Evolutionary conservation across 2,888 invertebrate genomes (phyloP), one percentile per base, ranked within the genome.

Genomic region (Drosophila bunnanda): DNA sequence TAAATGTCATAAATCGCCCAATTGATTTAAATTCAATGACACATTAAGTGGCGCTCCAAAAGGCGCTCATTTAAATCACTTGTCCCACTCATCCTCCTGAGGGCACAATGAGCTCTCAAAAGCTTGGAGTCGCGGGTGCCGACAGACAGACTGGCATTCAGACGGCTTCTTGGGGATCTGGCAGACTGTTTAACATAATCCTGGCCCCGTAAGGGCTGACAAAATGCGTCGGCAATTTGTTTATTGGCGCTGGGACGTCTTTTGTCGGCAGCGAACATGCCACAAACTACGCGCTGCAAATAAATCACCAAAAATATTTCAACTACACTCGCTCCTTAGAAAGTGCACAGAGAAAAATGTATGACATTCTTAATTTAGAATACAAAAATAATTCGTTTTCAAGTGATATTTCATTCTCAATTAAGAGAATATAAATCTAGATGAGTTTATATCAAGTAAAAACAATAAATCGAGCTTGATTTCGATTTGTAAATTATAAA

Each of bases 171-270:
- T 57, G 59, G 59, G 48, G 46, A 43, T 38, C 43, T 22, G 55
- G 48, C 50, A 15, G 59, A 50, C 75, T 86, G 88, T 78, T 86
- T 86, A 86, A 88, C 86, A 86, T 86, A 86, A 86, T 83, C 86
- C 86, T 85, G 82, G 71, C 46, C 32, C 55, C 70, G 50, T 41
- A 70, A 79, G 68, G 59, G 61, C 82, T 78, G 80, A 75, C 80
- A 82, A 86, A 88, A 87, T 83, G 84, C 89, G 88, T 86, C 84
- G 89, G 89, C 88, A 88, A 88, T 88, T 88, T 88, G 89, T 88
- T 86, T 88, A 88, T 88, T 84, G 88, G 80, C 79, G 80, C 70
- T 84, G 77, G 58, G 62, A 69, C 60, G 68, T 68, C 75, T 68
- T 75, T 64, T 72, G 70, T 66, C 70, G 70, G 75, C 60, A 57